A percentile compares a stretch with the other conserved stretches of the same genome.
These are phyloP conservation scores for Aldrovandia affinis DNA, from an alignment of 2,797 vertebrate genomes.

Conservation along the genomic window DNA sequence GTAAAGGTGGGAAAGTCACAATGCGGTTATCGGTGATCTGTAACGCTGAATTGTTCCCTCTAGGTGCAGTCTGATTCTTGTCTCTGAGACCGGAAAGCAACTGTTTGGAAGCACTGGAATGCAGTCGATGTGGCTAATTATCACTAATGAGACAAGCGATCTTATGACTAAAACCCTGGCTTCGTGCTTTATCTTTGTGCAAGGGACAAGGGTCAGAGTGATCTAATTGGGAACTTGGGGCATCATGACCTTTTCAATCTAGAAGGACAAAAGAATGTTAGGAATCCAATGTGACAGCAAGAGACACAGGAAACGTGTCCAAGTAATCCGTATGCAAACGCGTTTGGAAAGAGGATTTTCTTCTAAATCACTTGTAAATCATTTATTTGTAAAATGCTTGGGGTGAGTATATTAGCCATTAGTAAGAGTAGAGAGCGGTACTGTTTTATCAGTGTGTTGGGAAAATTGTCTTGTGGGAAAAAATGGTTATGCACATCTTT, in stretches of 20 bases:
- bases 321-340: not conserved
- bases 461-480: not conserved
- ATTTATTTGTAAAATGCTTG: not conserved
- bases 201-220: conserved; percentile 16
- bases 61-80: not conserved
- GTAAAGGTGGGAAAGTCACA: not conserved
- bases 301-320: not conserved
- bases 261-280: not conserved
- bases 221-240: conserved; percentile 7
- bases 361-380: not conserved
- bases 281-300: not conserved
- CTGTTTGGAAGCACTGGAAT: conserved; percentile 20
- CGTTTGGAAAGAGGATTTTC: not conserved
- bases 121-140: conserved; percentile 27
- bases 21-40: not conserved
- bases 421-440: not conserved
- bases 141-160: conserved; percentile 24
- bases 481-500: not conserved
- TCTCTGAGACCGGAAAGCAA: not conserved
- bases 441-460: not conserved
- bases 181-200: conserved; percentile 20
- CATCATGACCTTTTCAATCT: not conserved
- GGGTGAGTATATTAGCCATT: not conserved
- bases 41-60: not conserved
- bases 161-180: conserved; percentile 9